Conservation (phyloP, 2,888 invertebrate species). For the Cordylochernes scorpioides region DNA sequence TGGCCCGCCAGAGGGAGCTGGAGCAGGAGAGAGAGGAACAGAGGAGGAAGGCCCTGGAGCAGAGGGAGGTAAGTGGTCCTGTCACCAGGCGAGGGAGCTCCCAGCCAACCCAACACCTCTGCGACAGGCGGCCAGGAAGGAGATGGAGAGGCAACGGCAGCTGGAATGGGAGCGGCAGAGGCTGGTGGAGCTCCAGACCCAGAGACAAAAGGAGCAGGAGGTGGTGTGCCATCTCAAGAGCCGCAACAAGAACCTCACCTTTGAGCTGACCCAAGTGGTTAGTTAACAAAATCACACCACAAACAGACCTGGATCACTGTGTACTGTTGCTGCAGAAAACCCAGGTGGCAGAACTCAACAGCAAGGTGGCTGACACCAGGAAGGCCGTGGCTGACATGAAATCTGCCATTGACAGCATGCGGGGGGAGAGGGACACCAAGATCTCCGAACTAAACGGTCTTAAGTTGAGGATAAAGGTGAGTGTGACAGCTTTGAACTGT, state of each 20-base stretch:
- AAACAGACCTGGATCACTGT: neutral
- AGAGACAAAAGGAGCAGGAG: constrained; percentile 58
- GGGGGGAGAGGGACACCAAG: constrained; percentile 60
- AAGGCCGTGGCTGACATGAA: constrained; percentile 70
- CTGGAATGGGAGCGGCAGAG: constrained; percentile 86
- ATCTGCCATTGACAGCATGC: constrained; percentile 83
- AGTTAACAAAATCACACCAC: constrained; percentile 10
- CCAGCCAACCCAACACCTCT: no score
- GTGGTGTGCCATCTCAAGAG: constrained; percentile 59
- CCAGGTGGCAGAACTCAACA: constrained; percentile 47
- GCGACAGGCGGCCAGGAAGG: constrained; percentile 30
- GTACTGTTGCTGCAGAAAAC: constrained; percentile 19
- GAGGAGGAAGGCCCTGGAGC: constrained; percentile 45
- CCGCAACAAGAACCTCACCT: constrained; percentile 50
- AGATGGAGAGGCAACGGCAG: constrained; percentile 79
- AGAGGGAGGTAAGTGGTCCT: constrained; percentile 25
- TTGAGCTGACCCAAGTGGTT: constrained; percentile 37
- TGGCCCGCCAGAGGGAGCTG: constrained; percentile 46
- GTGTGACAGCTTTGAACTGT: no score
- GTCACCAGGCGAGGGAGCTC: no score
- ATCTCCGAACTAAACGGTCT: constrained; percentile 58
- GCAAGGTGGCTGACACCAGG: constrained; percentile 51
- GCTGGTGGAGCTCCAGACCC: constrained; percentile 54
- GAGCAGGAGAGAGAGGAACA: constrained; percentile 39
- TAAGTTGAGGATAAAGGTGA: constrained; percentile 27